A percentile compares a stretch with the other conserved stretches of the same genome.
Evolutionary conservation across 1,140 invertebrate species (phyloP).

Genomic region (Orchesella cincta): DNA sequence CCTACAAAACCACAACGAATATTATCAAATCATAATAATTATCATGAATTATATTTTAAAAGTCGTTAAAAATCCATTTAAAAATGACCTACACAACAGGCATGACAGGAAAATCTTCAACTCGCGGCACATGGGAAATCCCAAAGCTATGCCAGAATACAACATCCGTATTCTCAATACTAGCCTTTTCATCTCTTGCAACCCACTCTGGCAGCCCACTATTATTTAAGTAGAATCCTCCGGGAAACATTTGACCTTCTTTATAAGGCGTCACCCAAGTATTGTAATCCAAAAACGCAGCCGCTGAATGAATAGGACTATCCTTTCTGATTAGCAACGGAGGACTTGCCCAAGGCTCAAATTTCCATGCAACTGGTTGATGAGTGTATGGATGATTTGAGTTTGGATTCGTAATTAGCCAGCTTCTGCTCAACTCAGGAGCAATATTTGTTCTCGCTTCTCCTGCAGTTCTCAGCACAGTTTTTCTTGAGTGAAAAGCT

Average conservation of each 20-base stretch:
- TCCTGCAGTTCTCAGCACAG: conserved; percentile 12
- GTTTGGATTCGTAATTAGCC: conserved; percentile 44
- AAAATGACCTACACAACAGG: conserved; percentile 40
- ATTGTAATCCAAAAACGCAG: conserved; percentile 29
- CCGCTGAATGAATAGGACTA: conserved; percentile 36
- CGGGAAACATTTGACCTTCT: conserved; percentile 38
- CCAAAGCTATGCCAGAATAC: conserved; percentile 48
- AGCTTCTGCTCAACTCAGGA: conserved; percentile 20
- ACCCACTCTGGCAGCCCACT: conserved; percentile 43
- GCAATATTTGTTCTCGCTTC: neutral
- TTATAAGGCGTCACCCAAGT: conserved; percentile 45
- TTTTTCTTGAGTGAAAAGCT: conserved; percentile 40
- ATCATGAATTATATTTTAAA: neutral
- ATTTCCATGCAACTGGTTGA: conserved; percentile 44
- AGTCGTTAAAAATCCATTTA: neutral
- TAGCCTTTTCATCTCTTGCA: conserved; percentile 12
- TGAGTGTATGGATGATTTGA: conserved; percentile 34
- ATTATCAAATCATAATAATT: neutral
- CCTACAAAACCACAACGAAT: conserved; percentile 16
- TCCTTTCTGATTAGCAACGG: conserved; percentile 32
- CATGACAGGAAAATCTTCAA: conserved; percentile 50
- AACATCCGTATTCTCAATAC: conserved; percentile 37
- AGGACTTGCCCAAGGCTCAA: conserved; percentile 31
- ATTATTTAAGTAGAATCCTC: conserved; percentile 47
- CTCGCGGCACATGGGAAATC: conserved; percentile 45